Conservation (phyloP, 2,113 vertebrate genomes). For the Euleptes europaea region DNA sequence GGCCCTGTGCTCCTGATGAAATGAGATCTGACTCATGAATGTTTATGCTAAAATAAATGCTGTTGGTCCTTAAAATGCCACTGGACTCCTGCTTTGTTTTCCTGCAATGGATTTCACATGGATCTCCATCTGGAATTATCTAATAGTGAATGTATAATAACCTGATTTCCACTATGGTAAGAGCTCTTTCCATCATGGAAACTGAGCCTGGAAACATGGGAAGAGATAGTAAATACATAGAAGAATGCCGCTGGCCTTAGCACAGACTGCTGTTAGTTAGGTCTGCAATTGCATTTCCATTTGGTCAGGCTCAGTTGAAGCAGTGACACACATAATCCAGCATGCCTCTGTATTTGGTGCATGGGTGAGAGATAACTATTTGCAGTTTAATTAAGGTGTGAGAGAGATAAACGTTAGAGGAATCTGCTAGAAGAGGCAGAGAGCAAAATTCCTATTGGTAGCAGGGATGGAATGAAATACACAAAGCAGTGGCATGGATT, state of each 20-base stretch:
- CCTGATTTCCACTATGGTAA: not conserved
- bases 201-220: not conserved
- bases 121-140: not conserved
- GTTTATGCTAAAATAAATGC: no score
- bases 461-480: not conserved
- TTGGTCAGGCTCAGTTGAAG: not conserved
- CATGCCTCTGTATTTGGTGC: conserved; percentile 1
- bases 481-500: conserved; percentile 22
- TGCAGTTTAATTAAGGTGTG: conserved; percentile 14
- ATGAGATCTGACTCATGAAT: no score
- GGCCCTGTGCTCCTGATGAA: no score
- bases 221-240: not conserved
- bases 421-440: conserved; percentile 7
- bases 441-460: conserved; percentile 17
- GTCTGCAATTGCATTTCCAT: not conserved
- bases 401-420: conserved; percentile 8
- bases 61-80: no score
- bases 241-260: not conserved
- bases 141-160: not conserved
- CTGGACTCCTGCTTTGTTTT: no score
- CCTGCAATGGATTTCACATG: no score
- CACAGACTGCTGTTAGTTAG: not conserved
- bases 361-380: conserved; percentile 4
- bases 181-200: not conserved
- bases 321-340: conserved; percentile 7